Evolutionary conservation across 2,888 invertebrate genomes (phyloP).

Genomic region (Drosophila mettleri): DNA sequence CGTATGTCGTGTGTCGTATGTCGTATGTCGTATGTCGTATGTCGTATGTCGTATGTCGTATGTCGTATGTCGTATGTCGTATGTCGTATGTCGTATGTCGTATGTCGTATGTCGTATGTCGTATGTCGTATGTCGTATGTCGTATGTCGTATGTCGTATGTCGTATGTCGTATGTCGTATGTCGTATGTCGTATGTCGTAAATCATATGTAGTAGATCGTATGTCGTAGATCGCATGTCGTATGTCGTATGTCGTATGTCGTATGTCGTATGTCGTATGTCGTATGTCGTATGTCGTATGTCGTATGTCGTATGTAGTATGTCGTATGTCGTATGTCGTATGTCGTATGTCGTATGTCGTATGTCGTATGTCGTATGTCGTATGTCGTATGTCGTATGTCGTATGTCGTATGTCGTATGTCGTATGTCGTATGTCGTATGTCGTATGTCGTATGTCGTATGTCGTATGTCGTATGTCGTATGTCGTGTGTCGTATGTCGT

Average conservation of each 20-base stretch:
- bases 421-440: constrained; percentile 1
- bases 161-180: too few species aligned
- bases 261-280: too few species aligned
- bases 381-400: neutral
- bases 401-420: neutral
- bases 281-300: too few species aligned
- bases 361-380: neutral
- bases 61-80: neutral
- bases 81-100: neutral
- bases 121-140: neutral
- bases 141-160: too few species aligned
- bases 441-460: constrained; percentile 1
- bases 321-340: too few species aligned
- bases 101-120: neutral
- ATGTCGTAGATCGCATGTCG: too few species aligned
- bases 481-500: neutral
- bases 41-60: neutral
- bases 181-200: too few species aligned
- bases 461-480: constrained; percentile 1
- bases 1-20: neutral
- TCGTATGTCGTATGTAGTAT: too few species aligned
- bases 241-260: too few species aligned
- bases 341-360: neutral
- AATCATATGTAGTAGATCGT: too few species aligned
- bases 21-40: neutral